Evolutionary conservation across 1,140 invertebrate genomes (phyloP).

Genomic region (Campoletis sonorensis): DNA sequence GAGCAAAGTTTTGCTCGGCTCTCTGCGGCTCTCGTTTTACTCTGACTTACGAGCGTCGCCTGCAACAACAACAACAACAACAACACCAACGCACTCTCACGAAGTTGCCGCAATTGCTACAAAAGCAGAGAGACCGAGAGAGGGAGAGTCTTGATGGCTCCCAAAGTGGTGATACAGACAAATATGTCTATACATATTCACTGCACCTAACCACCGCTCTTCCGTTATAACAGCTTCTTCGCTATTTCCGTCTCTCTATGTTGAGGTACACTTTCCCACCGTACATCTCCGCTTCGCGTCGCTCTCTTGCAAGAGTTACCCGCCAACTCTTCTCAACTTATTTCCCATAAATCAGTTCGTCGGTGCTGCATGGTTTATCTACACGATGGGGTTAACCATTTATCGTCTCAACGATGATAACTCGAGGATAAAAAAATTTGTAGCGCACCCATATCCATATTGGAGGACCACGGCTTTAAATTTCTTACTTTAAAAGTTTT

Average conservation of each 20-base stretch:
- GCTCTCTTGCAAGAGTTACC: conserved; percentile 5
- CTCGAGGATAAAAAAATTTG: not conserved
- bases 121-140: not conserved
- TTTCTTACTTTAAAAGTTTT: too few species aligned
- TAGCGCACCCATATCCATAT: not conserved
- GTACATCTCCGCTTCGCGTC: not conserved
- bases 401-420: conserved; percentile 19
- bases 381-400: conserved; percentile 32
- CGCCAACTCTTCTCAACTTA: not conserved
- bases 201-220: not conserved
- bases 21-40: not conserved
- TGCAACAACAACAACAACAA: not conserved
- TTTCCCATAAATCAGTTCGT: conserved; percentile 27
- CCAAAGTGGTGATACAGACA: not conserved
- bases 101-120: conserved; percentile 14
- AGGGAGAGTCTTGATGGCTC: not conserved
- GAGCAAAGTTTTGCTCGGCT: conserved; percentile 4
- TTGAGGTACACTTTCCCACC: conserved; percentile 30
- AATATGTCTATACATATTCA: not conserved
- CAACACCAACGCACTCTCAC: conserved; percentile 9
- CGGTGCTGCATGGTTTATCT: conserved; percentile 8
- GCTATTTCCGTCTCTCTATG: conserved; percentile 26
- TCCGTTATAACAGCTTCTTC: conserved; percentile 17
- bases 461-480: not conserved
- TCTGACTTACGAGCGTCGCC: conserved; percentile 30